A percentile compares a stretch with the other conserved stretches of the same genome.
Conservation (phyloP, 2,888 invertebrate species). For the Lithophane socia region DNA sequence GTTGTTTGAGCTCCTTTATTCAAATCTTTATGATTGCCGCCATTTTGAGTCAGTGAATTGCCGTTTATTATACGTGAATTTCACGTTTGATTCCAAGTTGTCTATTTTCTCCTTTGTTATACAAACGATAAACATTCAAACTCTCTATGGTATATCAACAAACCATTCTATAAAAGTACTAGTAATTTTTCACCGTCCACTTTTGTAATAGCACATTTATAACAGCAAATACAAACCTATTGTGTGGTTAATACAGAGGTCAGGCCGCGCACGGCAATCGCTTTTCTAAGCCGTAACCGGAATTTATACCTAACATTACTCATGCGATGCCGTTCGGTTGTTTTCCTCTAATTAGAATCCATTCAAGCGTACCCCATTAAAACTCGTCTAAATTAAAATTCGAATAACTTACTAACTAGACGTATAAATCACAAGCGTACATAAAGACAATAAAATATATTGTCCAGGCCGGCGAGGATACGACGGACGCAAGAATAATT, state of each 20-base stretch:
- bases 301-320: constrained; percentile 89
- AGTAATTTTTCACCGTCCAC: constrained; percentile 81
- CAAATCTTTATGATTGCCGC: constrained; percentile 51
- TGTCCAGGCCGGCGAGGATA: constrained; percentile 81
- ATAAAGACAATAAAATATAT: constrained; percentile 90
- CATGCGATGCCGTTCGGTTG: constrained; percentile 83
- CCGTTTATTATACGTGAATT: no score
- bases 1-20: constrained; percentile 69
- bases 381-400: constrained; percentile 90
- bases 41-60: neutral
- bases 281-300: constrained; percentile 85
- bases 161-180: constrained; percentile 60
- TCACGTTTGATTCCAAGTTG: neutral
- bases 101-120: constrained; percentile 21
- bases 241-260: constrained; percentile 79
- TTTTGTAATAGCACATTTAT: constrained; percentile 85
- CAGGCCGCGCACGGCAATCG: constrained; percentile 72
- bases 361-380: constrained; percentile 89
- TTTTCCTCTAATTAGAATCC: constrained; percentile 90
- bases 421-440: constrained; percentile 86
- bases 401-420: constrained; percentile 90
- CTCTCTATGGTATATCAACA: constrained; percentile 68
- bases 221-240: constrained; percentile 82
- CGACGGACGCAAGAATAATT: constrained; percentile 81
- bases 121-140: constrained; percentile 44